Evolutionary conservation across 2,888 invertebrate genomes (phyloP), one percentile per base, ranked within the genome.

Genomic region (Apocheima hispidaria): DNA sequence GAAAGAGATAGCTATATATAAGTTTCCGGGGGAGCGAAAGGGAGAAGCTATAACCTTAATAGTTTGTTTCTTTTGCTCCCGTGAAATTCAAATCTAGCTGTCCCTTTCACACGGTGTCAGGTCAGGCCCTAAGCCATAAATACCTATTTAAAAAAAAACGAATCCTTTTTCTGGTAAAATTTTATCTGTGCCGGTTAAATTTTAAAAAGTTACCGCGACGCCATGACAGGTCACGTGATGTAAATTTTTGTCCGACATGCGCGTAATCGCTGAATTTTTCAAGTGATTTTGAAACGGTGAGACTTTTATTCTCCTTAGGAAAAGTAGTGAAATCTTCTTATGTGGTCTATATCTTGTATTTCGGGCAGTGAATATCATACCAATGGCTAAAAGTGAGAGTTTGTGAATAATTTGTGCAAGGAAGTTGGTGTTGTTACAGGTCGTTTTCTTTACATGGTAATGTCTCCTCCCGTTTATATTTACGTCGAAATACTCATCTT

Each of bases 191-290:
- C 33, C 33, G 7, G 46, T 46, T 30, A 51, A 28, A 28, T 16
- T 51, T 50, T 50, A 58, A 58, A 60, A 60, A 60, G 43, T 23
- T 46, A 54, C 9, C 18, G 16, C 18, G 88, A 91, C 92, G 92
- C 92, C 92, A 92, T 92, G 92, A 92, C 91, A 92, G 92, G 86
- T 92, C 92, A 92, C 92, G 92, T 92, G 92, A 92, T 87, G 90
- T 92, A 92, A 92, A 92, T 92, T 92, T 91, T 87, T 83, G 87
- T 89, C 79, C 84, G 90, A 86, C 92, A 92, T 92, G 92, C 92
- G 92, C 90, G 86, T 82, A 77, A 70, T 70, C 68, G 78, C 80
- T 82, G 83, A 87, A 83, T 87, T 87, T 88, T 88, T 81, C 77
- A 79, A 84, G 87, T 84, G 86, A 85, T 87, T 89, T 90, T 87